These are phyloP conservation scores for Conus ventricosus DNA, from an alignment of 1,140 invertebrate genomes.

Conservation along the genomic window DNA sequence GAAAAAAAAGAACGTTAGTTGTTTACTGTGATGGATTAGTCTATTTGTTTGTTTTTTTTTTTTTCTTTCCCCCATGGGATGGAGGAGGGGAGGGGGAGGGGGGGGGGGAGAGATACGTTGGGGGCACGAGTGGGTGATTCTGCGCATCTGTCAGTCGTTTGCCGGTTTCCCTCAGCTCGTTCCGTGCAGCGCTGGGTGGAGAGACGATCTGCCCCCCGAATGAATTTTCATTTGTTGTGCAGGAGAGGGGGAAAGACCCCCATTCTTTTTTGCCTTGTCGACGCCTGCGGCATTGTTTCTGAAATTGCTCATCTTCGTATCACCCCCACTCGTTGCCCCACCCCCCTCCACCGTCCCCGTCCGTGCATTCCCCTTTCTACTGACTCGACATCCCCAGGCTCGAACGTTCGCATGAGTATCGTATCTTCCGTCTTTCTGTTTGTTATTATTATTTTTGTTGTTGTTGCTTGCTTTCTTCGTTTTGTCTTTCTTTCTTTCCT, in stretches of 20 bases:
- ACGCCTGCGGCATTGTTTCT: neutral
- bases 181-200: neutral
- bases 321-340: neutral
- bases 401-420: neutral
- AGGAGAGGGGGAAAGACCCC: neutral
- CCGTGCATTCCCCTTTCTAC: neutral
- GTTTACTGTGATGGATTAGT: neutral
- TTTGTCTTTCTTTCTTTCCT: no score
- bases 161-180: neutral
- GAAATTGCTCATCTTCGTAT: neutral
- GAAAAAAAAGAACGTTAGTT: neutral
- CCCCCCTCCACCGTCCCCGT: neutral
- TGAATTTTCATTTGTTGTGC: conserved; percentile 17
- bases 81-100: neutral
- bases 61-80: neutral
- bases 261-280: conserved; percentile 5
- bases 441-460: neutral
- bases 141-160: neutral
- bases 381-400: neutral
- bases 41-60: no score
- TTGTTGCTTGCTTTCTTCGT: no score
- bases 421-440: neutral
- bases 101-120: neutral
- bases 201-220: neutral
- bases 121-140: neutral